These are phyloP conservation scores for Ecdyonurus torrentis DNA, from an alignment of 2,888 invertebrate genomes.

Conservation along the genomic window DNA sequence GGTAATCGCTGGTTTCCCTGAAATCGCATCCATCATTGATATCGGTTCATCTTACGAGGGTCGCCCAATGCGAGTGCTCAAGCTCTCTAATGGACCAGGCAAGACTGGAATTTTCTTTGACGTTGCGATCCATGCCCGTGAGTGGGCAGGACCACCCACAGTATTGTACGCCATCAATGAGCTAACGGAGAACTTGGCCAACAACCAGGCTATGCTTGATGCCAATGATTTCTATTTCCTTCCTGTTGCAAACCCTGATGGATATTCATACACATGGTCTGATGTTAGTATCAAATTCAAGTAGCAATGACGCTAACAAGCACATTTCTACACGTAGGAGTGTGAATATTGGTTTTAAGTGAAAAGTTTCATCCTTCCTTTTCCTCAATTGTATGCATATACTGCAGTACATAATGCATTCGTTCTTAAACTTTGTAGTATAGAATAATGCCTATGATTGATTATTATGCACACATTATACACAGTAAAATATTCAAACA, in stretches of 20 bases:
- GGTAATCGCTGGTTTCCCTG: constrained; percentile 13
- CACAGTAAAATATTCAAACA: no score
- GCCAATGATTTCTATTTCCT: constrained; percentile 27
- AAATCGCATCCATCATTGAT: constrained; percentile 11
- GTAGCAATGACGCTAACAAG: no score
- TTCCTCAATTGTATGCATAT: no score
- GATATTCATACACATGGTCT: constrained; percentile 18
- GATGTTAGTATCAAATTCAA: no score
- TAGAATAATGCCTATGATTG: no score
- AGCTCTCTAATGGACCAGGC: constrained; percentile 17
- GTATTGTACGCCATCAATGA: not conserved
- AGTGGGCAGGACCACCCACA: constrained; percentile 19
- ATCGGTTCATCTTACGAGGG: constrained; percentile 20
- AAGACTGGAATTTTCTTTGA: constrained; percentile 20
- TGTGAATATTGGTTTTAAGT: no score
- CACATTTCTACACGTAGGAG: no score
- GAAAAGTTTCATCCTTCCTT: no score
- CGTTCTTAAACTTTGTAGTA: no score
- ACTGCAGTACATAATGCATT: no score
- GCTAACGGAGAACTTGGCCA: not conserved
- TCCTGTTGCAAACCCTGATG: constrained; percentile 28
- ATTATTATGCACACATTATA: no score
- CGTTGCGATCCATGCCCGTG: constrained; percentile 25
- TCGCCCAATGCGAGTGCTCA: constrained; percentile 21
- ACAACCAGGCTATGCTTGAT: constrained; percentile 16